Base-by-base conservation (phyloP, 2,113 vertebrate genomes). In the Rhipidura dahli region DNA sequence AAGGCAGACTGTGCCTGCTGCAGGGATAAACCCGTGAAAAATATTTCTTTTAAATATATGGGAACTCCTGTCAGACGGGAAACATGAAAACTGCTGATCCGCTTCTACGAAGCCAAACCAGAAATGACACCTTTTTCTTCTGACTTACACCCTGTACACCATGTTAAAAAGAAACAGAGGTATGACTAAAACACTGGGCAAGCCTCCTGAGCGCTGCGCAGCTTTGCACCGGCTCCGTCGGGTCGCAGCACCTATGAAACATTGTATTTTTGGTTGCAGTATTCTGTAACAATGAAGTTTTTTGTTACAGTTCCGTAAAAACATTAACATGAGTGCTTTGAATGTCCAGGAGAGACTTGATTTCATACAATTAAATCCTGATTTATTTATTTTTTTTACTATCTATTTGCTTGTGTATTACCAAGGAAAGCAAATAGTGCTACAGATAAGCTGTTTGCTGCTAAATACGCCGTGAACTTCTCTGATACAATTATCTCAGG, bases 151-250 rank as follows among this genome's bases (percentile, higher is more conserved):
- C 11, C n/a, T 28, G 9, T 6, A 14, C 13, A 10, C 30, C 53
- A 24, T 5, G 6, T 18, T 39, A 42, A 54, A 84, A 86, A 69
- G 51, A 40, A 60, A 56, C 9, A 24, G 3, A 56, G 56, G 15
- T 27, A 31, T 6, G 28, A 65, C 47, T 54, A 31, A 72, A 72
- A 33, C 44, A 3, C 24, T 7, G 27, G 26, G 31, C 35, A 50
- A 76, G 23, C 9, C 42, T 54, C 57, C 27, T 17, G 33, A 31
- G 8, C 8, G 0, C 28, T 0, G 5, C 0, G 1, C 39, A 71
- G 47, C 51, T 71, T 10, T 44, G 61, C 53, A 40, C 28, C 12
- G 30, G 26, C 17, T 69, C 44, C 1, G 0, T 31, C 56, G 3
- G 3, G 7, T 31, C 47, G 44, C 49, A 2, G 14, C 10, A 33